A percentile compares a stretch with the other conserved stretches of the same genome.
Conservation (phyloP, 1,140 invertebrate species). For the Drosophila dunni region DNA sequence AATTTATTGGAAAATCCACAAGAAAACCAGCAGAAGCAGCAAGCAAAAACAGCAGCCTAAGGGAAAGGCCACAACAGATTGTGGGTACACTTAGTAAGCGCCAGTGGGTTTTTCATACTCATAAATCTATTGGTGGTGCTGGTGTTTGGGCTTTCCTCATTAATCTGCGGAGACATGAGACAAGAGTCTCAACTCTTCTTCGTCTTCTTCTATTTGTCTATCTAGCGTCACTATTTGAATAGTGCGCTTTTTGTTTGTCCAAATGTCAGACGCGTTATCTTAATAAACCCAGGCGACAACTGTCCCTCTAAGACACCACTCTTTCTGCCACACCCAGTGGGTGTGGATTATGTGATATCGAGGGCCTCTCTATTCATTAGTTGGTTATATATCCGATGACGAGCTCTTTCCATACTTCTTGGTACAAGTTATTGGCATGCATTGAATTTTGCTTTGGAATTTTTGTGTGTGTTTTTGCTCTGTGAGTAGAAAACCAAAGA, state of each 20-base stretch:
- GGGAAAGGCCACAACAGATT: conserved; percentile 39
- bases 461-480: conserved; percentile 40
- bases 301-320: not conserved
- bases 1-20: conserved; percentile 84
- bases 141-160: conserved; percentile 53
- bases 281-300: conserved; percentile 45
- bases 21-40: conserved; percentile 37
- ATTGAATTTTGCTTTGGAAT: conserved; percentile 80
- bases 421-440: conserved; percentile 82
- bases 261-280: conserved; percentile 71
- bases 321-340: not conserved
- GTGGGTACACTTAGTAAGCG: conserved; percentile 22
- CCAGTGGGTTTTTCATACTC: conserved; percentile 39
- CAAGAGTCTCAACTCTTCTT: conserved; percentile 15
- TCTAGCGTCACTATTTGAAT: conserved; percentile 61
- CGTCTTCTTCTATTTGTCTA: conserved; percentile 26
- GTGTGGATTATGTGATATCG: conserved; percentile 1
- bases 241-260: conserved; percentile 63
- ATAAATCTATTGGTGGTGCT: conserved; percentile 70
- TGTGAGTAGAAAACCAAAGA: conserved; percentile 51
- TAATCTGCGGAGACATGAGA: conserved; percentile 56
- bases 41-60: conserved; percentile 7
- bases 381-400: conserved; percentile 6
- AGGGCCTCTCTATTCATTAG: conserved; percentile 29
- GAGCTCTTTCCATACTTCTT: conserved; percentile 10